Base-by-base conservation (phyloP, 2,888 invertebrate genomes). In the Palloptera scutellata region DNA sequence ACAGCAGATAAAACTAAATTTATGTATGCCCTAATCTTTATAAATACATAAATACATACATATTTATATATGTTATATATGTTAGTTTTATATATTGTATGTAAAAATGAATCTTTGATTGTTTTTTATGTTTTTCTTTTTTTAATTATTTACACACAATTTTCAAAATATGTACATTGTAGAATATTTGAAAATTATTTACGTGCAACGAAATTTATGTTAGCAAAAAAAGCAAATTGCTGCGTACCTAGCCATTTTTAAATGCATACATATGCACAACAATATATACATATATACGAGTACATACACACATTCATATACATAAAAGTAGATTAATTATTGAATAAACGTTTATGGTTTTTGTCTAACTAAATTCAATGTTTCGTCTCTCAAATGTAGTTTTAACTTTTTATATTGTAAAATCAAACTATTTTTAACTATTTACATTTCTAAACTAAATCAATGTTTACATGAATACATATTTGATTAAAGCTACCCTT, bases 1-100 rank as follows among this genome's bases (percentile, higher is more conserved):
- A 54, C 42, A 60, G 59, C 11, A 64, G 64, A 42, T 3, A 64
- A 57, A 67, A 62, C 51, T 61, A 70, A 45, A 57, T 61, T 67
- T 42, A 54, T 30, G 30, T 30, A 30, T 30, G 30, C 30, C 6
- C 30, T 30, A 30, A 30, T 30, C 2, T 30, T 30, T 30, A 30
- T 30, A n/a, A n/a, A n/a, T n/a, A n/a, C n/a, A n/a, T n/a, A n/a
- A n/a, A 30, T 30, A 6, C 30, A 30, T 30, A 30, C 30, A 30
- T 30, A 6, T 30, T 30, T 30, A 30, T 30, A 30, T 30, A 30
- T 4, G 6, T n/a, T n/a, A 30, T 30, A 30, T 30, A 30, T 30
- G 30, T 30, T 2, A 2, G 6, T 30, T 30, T 30, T 30, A 30
- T 6, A 30, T 30, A 30, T 30, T 30, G 30, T 30, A 30, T 30